Percentiles rank a stretch among this genome's conserved stretches.
Evolutionary conservation across 2,888 invertebrate species (phyloP).

Genomic region (Drosophila mulleri): DNA sequence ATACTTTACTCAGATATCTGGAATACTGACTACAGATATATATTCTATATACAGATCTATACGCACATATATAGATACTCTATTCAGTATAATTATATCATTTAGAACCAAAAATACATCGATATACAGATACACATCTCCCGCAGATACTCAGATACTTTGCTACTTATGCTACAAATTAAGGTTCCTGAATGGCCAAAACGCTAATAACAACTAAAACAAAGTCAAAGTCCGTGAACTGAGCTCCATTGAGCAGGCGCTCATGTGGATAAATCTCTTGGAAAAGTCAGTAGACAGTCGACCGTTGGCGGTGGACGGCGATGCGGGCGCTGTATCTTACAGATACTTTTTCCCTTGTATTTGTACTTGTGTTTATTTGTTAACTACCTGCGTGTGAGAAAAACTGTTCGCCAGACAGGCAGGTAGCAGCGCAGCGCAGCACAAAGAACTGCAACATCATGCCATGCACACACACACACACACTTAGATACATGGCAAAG

Average conservation of each 20-base stretch:
- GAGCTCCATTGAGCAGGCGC: conserved; percentile 66
- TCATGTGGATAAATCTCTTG: conserved; percentile 69
- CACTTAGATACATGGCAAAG: conserved; percentile 28
- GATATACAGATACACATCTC: not conserved
- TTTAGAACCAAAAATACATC: no score
- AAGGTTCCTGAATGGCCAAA: conserved; percentile 67
- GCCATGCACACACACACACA: conserved; percentile 37
- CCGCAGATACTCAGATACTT: conserved; percentile 1
- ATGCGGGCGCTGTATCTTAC: conserved; percentile 68
- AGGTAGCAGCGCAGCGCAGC: conserved; percentile 36
- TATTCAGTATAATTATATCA: not conserved
- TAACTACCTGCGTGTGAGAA: conserved; percentile 77
- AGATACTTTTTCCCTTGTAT: conserved; percentile 59
- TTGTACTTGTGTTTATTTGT: conserved; percentile 62
- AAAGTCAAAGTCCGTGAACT: conserved; percentile 58
- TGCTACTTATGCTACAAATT: conserved; percentile 53
- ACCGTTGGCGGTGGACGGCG: conserved; percentile 31
- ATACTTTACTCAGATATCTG: not conserved
- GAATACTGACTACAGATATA: not conserved
- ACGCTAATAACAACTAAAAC: conserved; percentile 67
- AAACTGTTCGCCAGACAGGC: conserved; percentile 40
- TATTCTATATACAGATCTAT: not conserved
- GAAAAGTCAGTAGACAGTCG: conserved; percentile 46
- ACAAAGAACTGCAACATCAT: conserved; percentile 38
- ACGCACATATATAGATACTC: no score